Conservation (phyloP, 2,888 invertebrate species). For the Teleiodes luculella region DNA sequence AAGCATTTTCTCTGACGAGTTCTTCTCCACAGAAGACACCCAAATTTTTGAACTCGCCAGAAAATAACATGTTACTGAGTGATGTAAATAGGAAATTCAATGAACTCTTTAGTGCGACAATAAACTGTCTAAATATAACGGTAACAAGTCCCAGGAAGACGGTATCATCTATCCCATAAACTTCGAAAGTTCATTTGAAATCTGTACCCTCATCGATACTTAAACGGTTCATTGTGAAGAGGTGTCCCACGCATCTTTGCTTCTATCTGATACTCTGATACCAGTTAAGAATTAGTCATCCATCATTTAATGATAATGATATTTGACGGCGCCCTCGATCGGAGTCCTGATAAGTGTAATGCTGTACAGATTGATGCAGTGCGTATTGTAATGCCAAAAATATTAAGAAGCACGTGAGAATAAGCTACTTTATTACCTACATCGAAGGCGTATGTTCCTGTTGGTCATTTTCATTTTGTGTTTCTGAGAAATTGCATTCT, state of each 20-base stretch:
- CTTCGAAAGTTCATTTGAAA: neutral
- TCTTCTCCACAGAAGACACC: too few species aligned
- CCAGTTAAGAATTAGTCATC: constrained; percentile 63
- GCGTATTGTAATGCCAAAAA: constrained; percentile 24
- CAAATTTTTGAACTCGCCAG: too few species aligned
- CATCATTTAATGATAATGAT: constrained; percentile 72
- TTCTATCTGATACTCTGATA: constrained; percentile 33
- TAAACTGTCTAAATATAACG: neutral
- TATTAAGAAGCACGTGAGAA: constrained; percentile 16
- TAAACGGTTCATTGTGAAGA: constrained; percentile 67
- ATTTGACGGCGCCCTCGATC: constrained; percentile 68
- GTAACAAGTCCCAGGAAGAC: neutral
- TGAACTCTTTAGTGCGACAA: too few species aligned
- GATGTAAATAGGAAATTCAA: too few species aligned
- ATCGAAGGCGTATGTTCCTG: neutral
- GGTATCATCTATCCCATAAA: neutral
- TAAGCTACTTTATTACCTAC: constrained; percentile 3
- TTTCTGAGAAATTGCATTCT: too few species aligned
- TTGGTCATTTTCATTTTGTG: neutral
- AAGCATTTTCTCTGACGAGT: too few species aligned
- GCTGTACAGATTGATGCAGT: constrained; percentile 23
- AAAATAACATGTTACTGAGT: too few species aligned
- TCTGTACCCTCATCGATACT: constrained; percentile 17
- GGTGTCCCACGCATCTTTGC: constrained; percentile 71
- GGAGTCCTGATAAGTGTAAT: constrained; percentile 51